These are phyloP conservation scores for Brachyhypopomus occidentalis DNA, from an alignment of 2,113 vertebrate genomes.

Conservation along the genomic window DNA sequence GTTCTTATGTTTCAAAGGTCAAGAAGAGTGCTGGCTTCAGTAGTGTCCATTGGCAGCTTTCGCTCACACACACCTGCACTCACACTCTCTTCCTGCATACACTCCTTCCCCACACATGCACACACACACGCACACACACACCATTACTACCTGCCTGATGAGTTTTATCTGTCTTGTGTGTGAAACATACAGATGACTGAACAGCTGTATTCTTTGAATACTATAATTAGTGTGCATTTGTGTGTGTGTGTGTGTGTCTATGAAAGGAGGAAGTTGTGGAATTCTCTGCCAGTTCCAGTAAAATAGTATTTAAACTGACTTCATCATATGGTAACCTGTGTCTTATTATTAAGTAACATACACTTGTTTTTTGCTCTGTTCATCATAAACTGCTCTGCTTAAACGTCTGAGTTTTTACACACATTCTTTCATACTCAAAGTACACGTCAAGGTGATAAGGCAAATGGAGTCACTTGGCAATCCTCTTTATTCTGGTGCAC, in stretches of 20 bases:
- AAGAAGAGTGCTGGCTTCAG: not conserved
- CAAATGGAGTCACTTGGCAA: not conserved
- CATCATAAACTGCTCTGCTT: not conserved
- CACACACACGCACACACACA: not conserved
- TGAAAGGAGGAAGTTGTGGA: not conserved
- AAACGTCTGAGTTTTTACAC: not conserved
- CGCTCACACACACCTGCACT: not conserved
- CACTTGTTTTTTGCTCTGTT: too few relatives aligned
- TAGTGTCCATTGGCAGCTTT: not conserved
- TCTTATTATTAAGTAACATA: too few relatives aligned
- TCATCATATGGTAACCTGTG: too few relatives aligned
- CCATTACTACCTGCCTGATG: not conserved
- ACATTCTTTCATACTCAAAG: not conserved
- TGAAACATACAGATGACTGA: not conserved
- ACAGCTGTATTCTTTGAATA: not conserved
- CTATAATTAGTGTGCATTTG: conserved; percentile 3
- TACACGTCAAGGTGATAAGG: not conserved
- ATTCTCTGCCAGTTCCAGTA: not conserved
- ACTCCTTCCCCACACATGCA: too few relatives aligned
- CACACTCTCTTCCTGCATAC: not conserved
- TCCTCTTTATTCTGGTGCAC: conserved; percentile 2
- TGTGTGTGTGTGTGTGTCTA: conserved; percentile 20
- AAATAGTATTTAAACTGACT: not conserved
- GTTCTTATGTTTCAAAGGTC: conserved; percentile 25
- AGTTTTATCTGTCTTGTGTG: conserved; percentile 21